Conservation (phyloP, 1,140 invertebrate genomes). For the Lysiphlebus fabarum region DNA sequence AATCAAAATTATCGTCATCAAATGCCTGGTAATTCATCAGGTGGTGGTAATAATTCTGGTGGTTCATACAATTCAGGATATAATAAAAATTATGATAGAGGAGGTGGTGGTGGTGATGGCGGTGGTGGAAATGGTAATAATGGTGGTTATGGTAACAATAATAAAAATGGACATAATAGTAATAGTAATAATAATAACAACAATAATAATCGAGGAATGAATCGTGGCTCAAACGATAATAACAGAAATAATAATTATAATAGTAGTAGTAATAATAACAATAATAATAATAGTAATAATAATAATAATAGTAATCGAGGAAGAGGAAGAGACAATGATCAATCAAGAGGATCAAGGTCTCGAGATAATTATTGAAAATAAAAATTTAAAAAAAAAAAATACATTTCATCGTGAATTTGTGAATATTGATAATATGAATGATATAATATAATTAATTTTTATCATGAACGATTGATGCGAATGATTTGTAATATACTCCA, state of each 20-base stretch:
- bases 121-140: constrained; percentile 7
- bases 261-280: constrained; percentile 44
- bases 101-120: constrained; percentile 2
- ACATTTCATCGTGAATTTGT: not conserved
- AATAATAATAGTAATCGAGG: constrained; percentile 44
- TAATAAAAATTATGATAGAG: constrained; percentile 25
- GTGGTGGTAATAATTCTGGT: constrained; percentile 18
- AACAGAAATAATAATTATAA: constrained; percentile 43
- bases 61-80: constrained; percentile 38
- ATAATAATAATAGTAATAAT: constrained; percentile 38
- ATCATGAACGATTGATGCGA: not conserved
- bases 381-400: not conserved
- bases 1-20: constrained; percentile 42
- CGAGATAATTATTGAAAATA: constrained; percentile 44
- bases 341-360: constrained; percentile 36
- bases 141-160: constrained; percentile 14
- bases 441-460: not conserved
- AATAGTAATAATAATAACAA: too few species aligned
- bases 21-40: constrained; percentile 28
- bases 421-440: not conserved
- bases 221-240: constrained; percentile 40
- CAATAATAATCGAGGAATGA: constrained; percentile 38
- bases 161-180: constrained; percentile 34
- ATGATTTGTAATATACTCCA: not conserved
- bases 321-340: constrained; percentile 44